Evolutionary conservation across 2,113 vertebrate genomes (phyloP).

Genomic region (Peromyscus californicus): DNA sequence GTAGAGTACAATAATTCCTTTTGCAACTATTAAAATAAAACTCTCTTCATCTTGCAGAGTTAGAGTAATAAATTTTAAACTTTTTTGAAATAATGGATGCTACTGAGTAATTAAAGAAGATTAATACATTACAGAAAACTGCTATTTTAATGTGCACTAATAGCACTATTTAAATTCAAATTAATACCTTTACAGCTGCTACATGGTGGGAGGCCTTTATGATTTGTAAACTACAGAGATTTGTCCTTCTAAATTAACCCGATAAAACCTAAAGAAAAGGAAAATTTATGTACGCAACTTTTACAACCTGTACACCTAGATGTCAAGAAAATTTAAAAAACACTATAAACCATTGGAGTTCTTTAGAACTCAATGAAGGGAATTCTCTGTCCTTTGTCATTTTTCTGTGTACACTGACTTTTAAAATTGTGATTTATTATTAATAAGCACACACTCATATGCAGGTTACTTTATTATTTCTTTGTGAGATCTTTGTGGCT

Average conservation of each 20-base stretch:
- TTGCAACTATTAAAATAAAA: neutral
- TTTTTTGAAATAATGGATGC: conserved; percentile 55
- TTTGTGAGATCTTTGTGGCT: neutral
- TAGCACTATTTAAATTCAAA: conserved; percentile 56
- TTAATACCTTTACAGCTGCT: neutral
- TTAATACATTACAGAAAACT: conserved; percentile 73
- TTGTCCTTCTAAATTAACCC: conserved; percentile 36
- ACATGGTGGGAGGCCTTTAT: conserved; percentile 35
- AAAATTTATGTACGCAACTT: neutral
- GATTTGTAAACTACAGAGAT: neutral
- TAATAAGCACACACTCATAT: neutral
- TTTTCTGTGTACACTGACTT: neutral
- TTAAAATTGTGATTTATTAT: neutral
- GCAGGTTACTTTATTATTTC: neutral
- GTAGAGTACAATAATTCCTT: neutral
- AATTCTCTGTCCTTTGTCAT: neutral
- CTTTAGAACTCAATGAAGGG: neutral
- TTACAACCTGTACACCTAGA: neutral
- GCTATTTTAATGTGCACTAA: conserved; percentile 70
- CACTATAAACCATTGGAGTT: neutral
- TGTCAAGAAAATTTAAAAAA: conserved; percentile 2
- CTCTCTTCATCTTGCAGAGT: neutral
- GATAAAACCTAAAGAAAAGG: neutral
- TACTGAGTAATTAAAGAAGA: conserved; percentile 75
- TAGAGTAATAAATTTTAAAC: neutral